These are phyloP conservation scores for Drosophila histrio DNA, from an alignment of 2,888 invertebrate species.

Conservation along the genomic window DNA sequence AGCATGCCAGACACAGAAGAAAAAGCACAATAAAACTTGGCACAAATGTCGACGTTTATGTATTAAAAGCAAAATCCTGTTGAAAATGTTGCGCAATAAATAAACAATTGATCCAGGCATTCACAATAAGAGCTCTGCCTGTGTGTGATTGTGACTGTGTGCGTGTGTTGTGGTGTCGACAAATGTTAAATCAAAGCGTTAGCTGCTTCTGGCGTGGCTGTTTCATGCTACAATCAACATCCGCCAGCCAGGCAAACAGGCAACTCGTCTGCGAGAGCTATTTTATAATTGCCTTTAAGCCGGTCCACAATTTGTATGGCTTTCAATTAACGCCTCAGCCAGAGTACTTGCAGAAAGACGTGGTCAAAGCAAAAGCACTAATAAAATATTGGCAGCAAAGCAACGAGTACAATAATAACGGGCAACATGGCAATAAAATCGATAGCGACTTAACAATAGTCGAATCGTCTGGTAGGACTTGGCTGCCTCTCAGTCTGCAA, in stretches of 20 bases:
- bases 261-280: conserved; percentile 25
- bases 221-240: conserved; percentile 73
- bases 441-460: conserved; percentile 61
- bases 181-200: conserved; percentile 58
- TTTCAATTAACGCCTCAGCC: conserved; percentile 72
- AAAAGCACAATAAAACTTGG: conserved; percentile 41
- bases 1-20: conserved; percentile 25
- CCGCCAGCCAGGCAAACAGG: conserved; percentile 26
- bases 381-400: conserved; percentile 69
- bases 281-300: conserved; percentile 75
- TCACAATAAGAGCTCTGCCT: conserved; percentile 21
- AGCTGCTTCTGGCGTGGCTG: conserved; percentile 49
- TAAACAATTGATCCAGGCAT: conserved; percentile 71
- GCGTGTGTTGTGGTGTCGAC: conserved; percentile 22
- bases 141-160: background rate
- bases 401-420: conserved; percentile 41
- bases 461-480: conserved; percentile 34
- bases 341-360: conserved; percentile 37
- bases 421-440: conserved; percentile 60
- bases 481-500: conserved; percentile 8
- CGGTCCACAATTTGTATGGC: conserved; percentile 71
- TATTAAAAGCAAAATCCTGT: conserved; percentile 71
- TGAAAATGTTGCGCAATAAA: conserved; percentile 77
- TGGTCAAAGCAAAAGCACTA: conserved; percentile 58
- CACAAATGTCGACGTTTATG: conserved; percentile 61